These are phyloP conservation scores for Cygnus atratus DNA, from an alignment of 2,113 vertebrate genomes.

Conservation along the genomic window DNA sequence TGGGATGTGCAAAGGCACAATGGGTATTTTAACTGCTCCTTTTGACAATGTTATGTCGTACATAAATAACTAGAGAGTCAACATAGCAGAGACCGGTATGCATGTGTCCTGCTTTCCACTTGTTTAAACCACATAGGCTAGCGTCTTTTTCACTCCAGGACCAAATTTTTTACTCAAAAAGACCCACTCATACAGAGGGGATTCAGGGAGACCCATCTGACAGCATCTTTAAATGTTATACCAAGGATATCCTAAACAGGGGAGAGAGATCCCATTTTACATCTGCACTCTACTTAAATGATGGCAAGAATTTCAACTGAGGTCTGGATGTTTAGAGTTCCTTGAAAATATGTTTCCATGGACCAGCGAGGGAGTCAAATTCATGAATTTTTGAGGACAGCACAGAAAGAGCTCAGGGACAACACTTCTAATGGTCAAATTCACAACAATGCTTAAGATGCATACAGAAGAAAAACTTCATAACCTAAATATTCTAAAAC, in stretches of 20 bases:
- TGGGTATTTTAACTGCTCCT: not conserved
- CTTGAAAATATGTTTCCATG: not conserved
- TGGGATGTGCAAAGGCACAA: not conserved
- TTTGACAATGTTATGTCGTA: not conserved
- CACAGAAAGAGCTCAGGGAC: not conserved
- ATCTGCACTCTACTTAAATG: not conserved
- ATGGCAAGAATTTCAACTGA: not conserved
- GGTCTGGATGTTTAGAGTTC: not conserved
- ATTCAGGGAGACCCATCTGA: not conserved
- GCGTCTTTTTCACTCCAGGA: not conserved
- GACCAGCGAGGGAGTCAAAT: not conserved
- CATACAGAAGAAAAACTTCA: not conserved
- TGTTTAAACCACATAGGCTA: not conserved
- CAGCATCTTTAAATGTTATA: not conserved
- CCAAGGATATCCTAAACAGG: not conserved
- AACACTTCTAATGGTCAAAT: not conserved
- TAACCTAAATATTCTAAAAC: not conserved
- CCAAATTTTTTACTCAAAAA: not conserved
- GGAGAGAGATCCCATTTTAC: not conserved
- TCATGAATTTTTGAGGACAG: not conserved
- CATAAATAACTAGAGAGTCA: not conserved
- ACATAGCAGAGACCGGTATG: not conserved
- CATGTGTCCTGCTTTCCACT: not conserved
- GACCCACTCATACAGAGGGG: not conserved
- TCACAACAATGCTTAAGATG: not conserved